Base-by-base conservation (phyloP, 2,113 vertebrate genomes). In the Shinisaurus crocodilurus region DNA sequence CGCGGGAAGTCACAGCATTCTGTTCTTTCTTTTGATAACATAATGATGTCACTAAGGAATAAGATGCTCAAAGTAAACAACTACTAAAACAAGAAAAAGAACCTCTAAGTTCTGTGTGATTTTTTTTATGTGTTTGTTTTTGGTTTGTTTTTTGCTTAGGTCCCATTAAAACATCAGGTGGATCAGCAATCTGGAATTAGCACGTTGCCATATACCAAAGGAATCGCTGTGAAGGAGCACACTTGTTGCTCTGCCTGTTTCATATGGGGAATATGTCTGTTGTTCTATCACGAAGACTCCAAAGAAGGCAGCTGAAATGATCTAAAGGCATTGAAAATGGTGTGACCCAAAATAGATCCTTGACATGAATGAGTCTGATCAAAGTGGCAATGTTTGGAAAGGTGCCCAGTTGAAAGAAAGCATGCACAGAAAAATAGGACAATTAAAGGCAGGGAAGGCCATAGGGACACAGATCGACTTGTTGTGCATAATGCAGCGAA, bases 401-500 rank as follows among this genome's bases (percentile, higher is more conserved):
- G 82, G 32, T 81, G 88, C 90, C 86, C 70, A 27, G 92, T 0
- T 6, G 75, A 32, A 65, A 67, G 76, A 16, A 40, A 0, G 0
- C 0, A 0, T 1, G 0, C 18, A 37, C 86, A 50, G 92, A 32
- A 1, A 76, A 82, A 76, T 16, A 54, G 34, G 79, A 32, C 16
- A 0, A 0, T 0, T 48, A 25, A 79, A 34, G 29, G 0, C 4
- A 45, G 54, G 37, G 67, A 3, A 67, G 80, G 43, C 50, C 37
- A 20, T 89, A 67, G 86, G 74, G 69, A 77, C 1, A 1, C 37
- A n/a, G 37, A 54, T 3, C 5, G 60, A 7, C 8, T 65, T 0
- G 0, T 5, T 0, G 12, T 43, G 8, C 0, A 0, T 0, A 0
- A 13, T 7, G 15, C 4, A 81, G 1, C 86, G 0, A 0, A 7